Evolutionary conservation across 2,888 invertebrate species (phyloP).

Genomic region (Heliconius erato): DNA sequence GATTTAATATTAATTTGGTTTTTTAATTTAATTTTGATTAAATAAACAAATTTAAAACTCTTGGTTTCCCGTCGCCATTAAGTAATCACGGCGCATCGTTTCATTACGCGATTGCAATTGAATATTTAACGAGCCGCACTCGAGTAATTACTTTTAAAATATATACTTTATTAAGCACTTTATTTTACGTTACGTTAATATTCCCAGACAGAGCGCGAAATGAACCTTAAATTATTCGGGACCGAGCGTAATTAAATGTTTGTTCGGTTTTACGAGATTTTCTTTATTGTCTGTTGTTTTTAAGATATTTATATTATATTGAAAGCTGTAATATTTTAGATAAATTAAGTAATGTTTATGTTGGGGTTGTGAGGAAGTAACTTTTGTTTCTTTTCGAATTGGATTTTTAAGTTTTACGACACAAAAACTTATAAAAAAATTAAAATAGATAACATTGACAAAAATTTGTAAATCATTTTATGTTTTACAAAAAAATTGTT

Average conservation of each 20-base stretch:
- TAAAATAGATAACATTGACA: too few relatives aligned
- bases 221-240: slow-evolving; percentile 19
- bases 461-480: too few relatives aligned
- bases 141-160: slow-evolving; percentile 44
- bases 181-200: slow-evolving; percentile 3
- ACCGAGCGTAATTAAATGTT: slow-evolving; percentile 6
- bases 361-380: not conserved
- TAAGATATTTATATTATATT: not conserved
- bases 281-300: slow-evolving; percentile 4
- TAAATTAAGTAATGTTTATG: too few relatives aligned
- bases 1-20: too few relatives aligned
- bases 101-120: slow-evolving; percentile 45
- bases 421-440: too few relatives aligned
- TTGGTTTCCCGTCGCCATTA: slow-evolving; percentile 25
- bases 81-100: slow-evolving; percentile 34
- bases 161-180: slow-evolving; percentile 29
- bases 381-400: not conserved
- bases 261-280: slow-evolving; percentile 1
- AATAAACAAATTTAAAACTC: not conserved
- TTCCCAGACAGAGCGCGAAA: slow-evolving; percentile 12
- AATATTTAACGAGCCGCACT: slow-evolving; percentile 46
- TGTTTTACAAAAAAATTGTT: not conserved
- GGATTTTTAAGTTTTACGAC: too few relatives aligned
- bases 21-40: too few relatives aligned
- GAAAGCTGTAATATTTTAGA: too few relatives aligned